These are phyloP conservation scores for Barnardius zonarius DNA, from an alignment of 2,113 vertebrate species.

Conservation along the genomic window DNA sequence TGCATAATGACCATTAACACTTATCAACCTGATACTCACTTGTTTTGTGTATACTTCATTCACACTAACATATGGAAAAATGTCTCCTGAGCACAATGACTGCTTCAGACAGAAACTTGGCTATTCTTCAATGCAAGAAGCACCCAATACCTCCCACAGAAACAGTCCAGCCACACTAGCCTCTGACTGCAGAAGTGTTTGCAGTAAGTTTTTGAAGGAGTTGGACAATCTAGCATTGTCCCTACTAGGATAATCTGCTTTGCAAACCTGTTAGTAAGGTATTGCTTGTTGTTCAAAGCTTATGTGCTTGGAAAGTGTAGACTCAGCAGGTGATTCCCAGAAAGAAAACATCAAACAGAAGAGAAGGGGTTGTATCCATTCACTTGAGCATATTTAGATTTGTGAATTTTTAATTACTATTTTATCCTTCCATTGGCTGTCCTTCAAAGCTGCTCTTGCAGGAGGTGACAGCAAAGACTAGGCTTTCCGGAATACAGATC, in stretches of 20 bases:
- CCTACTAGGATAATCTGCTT: not conserved
- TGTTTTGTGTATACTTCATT: not conserved
- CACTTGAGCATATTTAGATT: not conserved
- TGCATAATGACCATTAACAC: not conserved
- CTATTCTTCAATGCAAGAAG: not conserved
- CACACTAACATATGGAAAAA: conserved; percentile 6
- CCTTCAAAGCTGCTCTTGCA: not conserved
- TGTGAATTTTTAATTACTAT: not conserved
- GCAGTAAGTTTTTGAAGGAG: not conserved
- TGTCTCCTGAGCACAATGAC: not conserved
- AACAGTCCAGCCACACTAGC: not conserved
- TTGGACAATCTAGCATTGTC: not conserved
- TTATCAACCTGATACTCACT: not conserved
- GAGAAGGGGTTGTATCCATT: not conserved
- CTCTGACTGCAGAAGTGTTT: not conserved
- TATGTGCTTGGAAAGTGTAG: not conserved
- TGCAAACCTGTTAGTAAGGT: not conserved
- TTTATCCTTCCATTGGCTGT: not conserved
- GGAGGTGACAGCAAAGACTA: not conserved
- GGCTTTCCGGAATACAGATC: not conserved
- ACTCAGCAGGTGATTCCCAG: not conserved
- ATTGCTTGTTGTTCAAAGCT: not conserved
- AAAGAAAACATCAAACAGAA: not conserved
- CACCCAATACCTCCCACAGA: conserved; percentile 11
- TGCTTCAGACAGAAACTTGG: conserved; percentile 22